Base-by-base conservation (phyloP, 1,140 invertebrate species). In the Notospermus geniculatus region DNA sequence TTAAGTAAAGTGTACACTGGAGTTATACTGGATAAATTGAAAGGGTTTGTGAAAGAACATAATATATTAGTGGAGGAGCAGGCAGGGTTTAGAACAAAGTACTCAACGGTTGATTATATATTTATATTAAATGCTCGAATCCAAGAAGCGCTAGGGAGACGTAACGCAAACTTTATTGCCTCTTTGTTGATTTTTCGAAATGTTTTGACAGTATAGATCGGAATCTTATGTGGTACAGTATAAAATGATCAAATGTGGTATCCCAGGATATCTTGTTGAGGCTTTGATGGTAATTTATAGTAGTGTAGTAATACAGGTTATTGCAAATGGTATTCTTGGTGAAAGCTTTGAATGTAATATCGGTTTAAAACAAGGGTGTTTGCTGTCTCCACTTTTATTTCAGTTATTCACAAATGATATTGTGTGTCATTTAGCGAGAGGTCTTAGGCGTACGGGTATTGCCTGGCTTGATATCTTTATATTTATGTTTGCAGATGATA, bases 401-500 rank as follows among this genome's bases (percentile, higher is more conserved):
- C 59, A 41, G 29, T 55, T 68, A 1, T 68, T 58, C 45, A 57
- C 57, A 0, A 65, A 64, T 58, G 65, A 67, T 23, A 36, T 57
- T 25, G 53, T 57, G 30, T 30, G 41, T 15, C n/a, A 22, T 27
- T 25, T 60, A 28, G 41, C 52, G 13, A 25, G 11, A 39, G n/a
- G 29, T 1, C 19, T 53, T 15, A 53, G 43, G 22, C 32, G 39
- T 17, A 23, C 25, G 28, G n/a, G 32, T 23, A 46, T 64, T 50
- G 36, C 54, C 57, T 29, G 36, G 22, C 17, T 58, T 17, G 54
- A 66, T 46, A 28, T 60, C 7, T 52, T 59, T 39, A 15, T 57
- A 4, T 52, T 60, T 23, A 45, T 67, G 36, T 63, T 54, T 60
- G 61, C 65, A 27, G 61, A 67, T 58, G 61, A 59, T 36, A 61